Base-by-base conservation (phyloP, 2,797 vertebrate genomes). In the Buphagus erythrorhynchus region DNA sequence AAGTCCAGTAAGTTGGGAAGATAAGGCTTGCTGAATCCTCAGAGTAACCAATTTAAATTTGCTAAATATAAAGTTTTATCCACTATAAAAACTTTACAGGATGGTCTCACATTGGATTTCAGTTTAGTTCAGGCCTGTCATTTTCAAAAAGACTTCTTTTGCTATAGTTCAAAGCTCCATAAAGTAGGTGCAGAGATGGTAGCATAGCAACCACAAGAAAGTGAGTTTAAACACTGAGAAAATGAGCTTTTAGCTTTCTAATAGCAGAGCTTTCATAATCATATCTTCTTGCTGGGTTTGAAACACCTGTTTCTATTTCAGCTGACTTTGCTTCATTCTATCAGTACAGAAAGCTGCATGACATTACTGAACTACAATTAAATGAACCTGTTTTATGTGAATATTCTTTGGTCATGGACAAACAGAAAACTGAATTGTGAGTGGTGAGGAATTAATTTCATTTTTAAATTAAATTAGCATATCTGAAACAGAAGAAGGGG, bases 191-290 rank as follows among this genome's bases (percentile, higher is more conserved):
- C 85, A 97, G 91, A 93, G 55, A 61, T 1, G 48, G 87, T 94
- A 87, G 55, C 93, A 74, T 89, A 95, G 95, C 90, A 97, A 93
- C 91, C 77, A 90, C 74, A 67, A 90, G 76, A 85, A 95, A 75
- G 63, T 43, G 73, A 93, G 90, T 96, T 94, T 95, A 92, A 97
- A 83, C 57, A 77, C 63, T 73, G 69, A 88, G 88, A 90, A 96
- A 93, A 96, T 80, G 45, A 96, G 74, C 55, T 78, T 94, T 90
- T 90, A 92, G 66, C 76, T 95, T 92, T 90, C 96, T 95, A 94
- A 92, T 93, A 86, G 67, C 77, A 90, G 43, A 86, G 62, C 72
- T 95, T 96, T 93, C 71, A 94, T 85, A 80, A 90, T 84, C 71
- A 5, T 93, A 87, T 95, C 88, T 87, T 86, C 58, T 95, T 79